A percentile compares a stretch with the other conserved stretches of the same genome.
Evolutionary conservation across 2,113 vertebrate species (phyloP).

Genomic region (Puntigrus tetrazona): DNA sequence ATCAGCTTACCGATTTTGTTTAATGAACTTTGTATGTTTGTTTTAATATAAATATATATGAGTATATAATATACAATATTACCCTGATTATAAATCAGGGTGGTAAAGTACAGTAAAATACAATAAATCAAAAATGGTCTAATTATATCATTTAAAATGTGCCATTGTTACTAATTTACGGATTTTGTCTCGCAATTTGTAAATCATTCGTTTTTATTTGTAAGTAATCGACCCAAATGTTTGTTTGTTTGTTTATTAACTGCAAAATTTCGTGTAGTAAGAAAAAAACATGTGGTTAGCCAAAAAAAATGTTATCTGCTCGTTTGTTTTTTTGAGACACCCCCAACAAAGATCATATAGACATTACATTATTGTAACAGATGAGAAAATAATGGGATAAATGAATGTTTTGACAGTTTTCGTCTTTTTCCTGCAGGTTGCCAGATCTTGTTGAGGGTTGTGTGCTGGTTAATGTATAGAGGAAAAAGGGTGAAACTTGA

Average conservation of each 20-base stretch:
- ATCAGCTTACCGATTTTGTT: too few relatives aligned
- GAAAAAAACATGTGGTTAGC: background rate
- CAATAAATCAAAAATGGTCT: too few relatives aligned
- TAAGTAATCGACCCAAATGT: too few relatives aligned
- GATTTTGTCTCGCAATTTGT: too few relatives aligned
- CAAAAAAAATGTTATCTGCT: background rate
- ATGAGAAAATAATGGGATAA: background rate
- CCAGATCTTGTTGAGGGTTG: conserved; percentile 77
- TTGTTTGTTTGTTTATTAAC: background rate
- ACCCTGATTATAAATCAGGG: too few relatives aligned
- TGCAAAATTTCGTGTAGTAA: background rate
- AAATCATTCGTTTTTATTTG: too few relatives aligned
- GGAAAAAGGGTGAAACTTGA: conserved; percentile 92
- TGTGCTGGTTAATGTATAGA: conserved; percentile 89
- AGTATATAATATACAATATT: too few relatives aligned
- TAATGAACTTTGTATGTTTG: too few relatives aligned
- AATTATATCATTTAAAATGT: too few relatives aligned
- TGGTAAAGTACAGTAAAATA: too few relatives aligned
- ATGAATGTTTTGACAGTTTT: background rate
- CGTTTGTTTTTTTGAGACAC: background rate
- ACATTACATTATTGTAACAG: background rate
- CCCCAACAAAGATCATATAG: background rate
- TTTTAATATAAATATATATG: too few relatives aligned
- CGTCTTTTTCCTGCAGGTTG: conserved; percentile 71
- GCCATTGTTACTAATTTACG: too few relatives aligned